Conservation (phyloP, 2,113 vertebrate species). For the Pteronura brasiliensis region DNA sequence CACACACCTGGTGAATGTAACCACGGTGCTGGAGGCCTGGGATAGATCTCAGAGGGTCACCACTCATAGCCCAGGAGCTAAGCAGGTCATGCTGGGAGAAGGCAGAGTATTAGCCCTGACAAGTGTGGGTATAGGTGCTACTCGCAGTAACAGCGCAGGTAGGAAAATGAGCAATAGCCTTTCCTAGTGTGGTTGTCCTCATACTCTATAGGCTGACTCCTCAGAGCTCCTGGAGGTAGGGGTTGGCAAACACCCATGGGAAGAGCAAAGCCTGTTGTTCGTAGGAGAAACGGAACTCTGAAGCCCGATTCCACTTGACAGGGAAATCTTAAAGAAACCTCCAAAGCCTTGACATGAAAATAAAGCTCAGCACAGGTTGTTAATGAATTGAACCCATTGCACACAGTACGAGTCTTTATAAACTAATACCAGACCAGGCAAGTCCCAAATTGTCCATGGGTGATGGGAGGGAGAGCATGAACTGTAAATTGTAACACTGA, state of each 20-base stretch:
- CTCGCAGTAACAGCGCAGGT: neutral
- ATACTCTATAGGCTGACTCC: neutral
- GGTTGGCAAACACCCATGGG: accelerated
- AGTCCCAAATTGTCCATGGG: neutral
- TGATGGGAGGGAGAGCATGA: neutral
- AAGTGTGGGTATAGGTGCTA: neutral
- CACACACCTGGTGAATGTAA: neutral
- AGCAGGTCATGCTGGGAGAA: neutral
- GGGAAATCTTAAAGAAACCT: neutral
- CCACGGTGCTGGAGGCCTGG: no score
- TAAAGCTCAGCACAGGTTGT: neutral
- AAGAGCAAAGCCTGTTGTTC: neutral
- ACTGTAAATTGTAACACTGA: neutral
- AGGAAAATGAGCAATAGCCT: neutral
- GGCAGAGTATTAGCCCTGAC: neutral
- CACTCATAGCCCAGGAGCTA: neutral
- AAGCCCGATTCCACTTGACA: neutral
- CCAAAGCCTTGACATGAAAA: neutral
- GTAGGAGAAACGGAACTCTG: neutral
- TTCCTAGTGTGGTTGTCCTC: neutral
- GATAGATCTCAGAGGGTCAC: neutral
- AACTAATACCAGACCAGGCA: neutral
- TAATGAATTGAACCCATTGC: neutral
- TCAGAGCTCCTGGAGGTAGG: neutral
- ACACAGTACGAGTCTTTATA: neutral